phyloP scores from a whole-genome alignment of 2,797 vertebrate genomes.

The Anas capensis region DNA sequence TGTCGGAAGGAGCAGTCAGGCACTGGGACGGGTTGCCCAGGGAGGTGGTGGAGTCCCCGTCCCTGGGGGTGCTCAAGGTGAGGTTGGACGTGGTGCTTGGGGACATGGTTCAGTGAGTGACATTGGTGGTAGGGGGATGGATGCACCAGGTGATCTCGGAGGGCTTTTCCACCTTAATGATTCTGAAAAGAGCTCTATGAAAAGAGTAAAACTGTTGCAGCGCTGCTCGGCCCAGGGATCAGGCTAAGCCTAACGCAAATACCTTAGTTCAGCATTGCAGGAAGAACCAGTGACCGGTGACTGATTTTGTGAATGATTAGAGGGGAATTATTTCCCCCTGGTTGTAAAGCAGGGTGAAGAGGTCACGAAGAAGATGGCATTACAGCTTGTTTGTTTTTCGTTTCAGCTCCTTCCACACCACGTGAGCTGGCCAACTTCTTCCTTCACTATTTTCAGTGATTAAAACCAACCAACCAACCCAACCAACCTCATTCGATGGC shows the following conservation, averaged over 20 bases:
- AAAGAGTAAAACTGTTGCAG: not conserved
- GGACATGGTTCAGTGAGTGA: too few relatives aligned
- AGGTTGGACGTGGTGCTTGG: too few relatives aligned
- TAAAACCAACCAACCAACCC: not conserved
- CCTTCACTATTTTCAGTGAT: not conserved
- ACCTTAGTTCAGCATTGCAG: not conserved
- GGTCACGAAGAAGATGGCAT: fast-evolving
- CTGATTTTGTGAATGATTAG: not conserved
- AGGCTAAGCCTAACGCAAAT: not conserved
- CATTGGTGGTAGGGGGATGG: too few relatives aligned
- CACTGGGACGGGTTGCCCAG: too few relatives aligned
- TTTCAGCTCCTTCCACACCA: not conserved
- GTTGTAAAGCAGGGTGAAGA: not conserved
- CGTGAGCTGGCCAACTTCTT: not conserved
- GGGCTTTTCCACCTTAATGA: too few relatives aligned
- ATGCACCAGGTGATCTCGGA: too few relatives aligned
- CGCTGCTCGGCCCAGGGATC: not conserved
- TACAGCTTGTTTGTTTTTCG: not conserved
- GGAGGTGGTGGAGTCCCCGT: too few relatives aligned
- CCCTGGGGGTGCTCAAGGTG: too few relatives aligned
- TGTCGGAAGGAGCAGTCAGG: too few relatives aligned
- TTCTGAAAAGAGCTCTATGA: not conserved
- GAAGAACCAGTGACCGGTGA: not conserved
- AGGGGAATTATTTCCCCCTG: not conserved
- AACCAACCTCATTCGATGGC: not conserved